Evolutionary conservation across 1,140 invertebrate genomes (phyloP).

Genomic region (Pteromalus puparum): DNA sequence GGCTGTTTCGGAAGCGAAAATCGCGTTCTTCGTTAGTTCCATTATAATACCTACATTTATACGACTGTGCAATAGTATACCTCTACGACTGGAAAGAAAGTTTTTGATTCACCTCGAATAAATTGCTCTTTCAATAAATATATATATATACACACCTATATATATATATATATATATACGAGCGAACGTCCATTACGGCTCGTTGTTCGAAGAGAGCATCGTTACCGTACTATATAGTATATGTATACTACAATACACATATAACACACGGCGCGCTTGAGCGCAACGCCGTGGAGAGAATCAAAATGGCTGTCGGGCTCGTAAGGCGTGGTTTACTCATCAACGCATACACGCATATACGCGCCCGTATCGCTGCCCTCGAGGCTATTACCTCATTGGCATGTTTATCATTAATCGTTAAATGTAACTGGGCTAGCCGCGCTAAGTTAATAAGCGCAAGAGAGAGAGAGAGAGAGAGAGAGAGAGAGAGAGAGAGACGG

Average conservation of each 20-base stretch:
- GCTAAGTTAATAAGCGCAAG: background rate
- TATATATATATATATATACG: too few relatives aligned
- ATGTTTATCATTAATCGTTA: constrained; percentile 38
- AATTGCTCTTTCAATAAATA: too few relatives aligned
- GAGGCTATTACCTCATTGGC: constrained; percentile 42
- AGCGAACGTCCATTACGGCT: too few relatives aligned
- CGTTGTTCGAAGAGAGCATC: too few relatives aligned
- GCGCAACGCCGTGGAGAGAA: constrained; percentile 22
- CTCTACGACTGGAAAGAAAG: constrained; percentile 27
- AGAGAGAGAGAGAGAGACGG: constrained; percentile 12
- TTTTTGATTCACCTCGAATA: constrained; percentile 30
- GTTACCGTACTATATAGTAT: background rate
- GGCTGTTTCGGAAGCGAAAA: constrained; percentile 53
- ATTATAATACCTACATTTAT: too few relatives aligned
- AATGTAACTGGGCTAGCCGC: background rate
- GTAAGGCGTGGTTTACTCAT: constrained; percentile 61
- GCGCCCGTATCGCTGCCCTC: constrained; percentile 30
- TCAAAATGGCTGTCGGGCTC: constrained; percentile 57
- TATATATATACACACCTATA: too few relatives aligned
- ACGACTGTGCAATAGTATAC: background rate
- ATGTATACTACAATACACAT: background rate
- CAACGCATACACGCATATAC: background rate
- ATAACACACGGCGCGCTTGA: constrained; percentile 11
- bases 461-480: background rate
- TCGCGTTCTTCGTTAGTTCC: background rate